These are phyloP conservation scores for Oxytorus armatus DNA, from an alignment of 2,888 invertebrate genomes.

Conservation along the genomic window DNA sequence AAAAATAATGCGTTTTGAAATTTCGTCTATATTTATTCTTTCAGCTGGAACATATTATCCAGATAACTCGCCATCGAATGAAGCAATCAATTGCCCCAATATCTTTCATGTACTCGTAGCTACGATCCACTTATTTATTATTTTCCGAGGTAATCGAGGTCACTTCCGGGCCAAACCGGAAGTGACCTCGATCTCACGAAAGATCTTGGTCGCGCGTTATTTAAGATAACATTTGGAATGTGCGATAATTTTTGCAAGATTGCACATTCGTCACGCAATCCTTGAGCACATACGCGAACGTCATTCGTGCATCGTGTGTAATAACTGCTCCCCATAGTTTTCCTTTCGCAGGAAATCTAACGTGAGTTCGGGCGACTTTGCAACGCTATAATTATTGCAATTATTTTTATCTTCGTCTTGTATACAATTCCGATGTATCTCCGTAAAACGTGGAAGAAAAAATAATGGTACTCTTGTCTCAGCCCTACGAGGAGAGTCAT, in stretches of 20 bases:
- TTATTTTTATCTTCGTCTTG: too few relatives aligned
- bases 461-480: too few relatives aligned
- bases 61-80: too few relatives aligned
- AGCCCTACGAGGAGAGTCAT: too few relatives aligned
- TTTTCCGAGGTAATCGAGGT: background rate
- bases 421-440: too few relatives aligned
- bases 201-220: background rate
- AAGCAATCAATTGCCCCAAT: too few relatives aligned
- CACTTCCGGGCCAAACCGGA: constrained; percentile 9
- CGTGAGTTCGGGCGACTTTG: too few relatives aligned
- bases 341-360: constrained; percentile 43
- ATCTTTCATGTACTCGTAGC: background rate
- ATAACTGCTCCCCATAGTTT: constrained; percentile 8
- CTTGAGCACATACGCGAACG: constrained; percentile 1
- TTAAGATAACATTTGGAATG: background rate
- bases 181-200: constrained; percentile 57
- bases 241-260: background rate
- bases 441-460: too few relatives aligned
- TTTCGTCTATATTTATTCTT: constrained; percentile 25
- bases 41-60: too few relatives aligned
- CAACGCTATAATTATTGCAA: too few relatives aligned
- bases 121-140: background rate
- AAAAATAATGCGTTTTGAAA: constrained; percentile 20
- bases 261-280: too few relatives aligned
- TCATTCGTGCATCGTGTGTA: constrained; percentile 12